Conservation (phyloP, 2,797 vertebrate species). For the Lutjanus campechanus region DNA sequence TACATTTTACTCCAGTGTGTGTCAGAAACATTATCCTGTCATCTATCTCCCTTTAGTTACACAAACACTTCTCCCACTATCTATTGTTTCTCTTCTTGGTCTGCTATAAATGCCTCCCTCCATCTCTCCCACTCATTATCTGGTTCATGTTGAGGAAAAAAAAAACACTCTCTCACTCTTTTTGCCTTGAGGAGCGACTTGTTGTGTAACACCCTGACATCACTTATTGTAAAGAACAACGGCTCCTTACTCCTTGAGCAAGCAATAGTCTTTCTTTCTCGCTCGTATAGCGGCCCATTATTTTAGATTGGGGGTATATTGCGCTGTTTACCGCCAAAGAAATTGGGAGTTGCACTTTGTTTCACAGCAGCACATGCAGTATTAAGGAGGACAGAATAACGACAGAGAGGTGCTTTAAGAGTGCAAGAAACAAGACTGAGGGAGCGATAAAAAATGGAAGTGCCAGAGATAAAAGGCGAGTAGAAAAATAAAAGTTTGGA, state of each 20-base stretch:
- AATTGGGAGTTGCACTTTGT: conserved; percentile 55
- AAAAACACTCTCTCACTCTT: conserved; percentile 19
- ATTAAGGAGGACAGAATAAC: conserved; percentile 49
- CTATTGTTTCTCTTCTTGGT: conserved; percentile 43
- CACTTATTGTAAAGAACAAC: conserved; percentile 62
- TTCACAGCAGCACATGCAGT: conserved; percentile 43
- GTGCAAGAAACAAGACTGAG: conserved; percentile 32
- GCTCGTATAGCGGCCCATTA: conserved; percentile 45
- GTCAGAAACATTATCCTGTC: conserved; percentile 41
- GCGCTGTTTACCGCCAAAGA: conserved; percentile 60
- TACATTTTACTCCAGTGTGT: conserved; percentile 12
- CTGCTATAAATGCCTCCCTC: conserved; percentile 66
- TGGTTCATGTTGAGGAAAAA: conserved; percentile 43
- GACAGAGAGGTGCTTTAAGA: conserved; percentile 43
- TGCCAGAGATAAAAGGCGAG: conserved; percentile 50
- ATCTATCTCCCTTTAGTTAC: conserved; percentile 59
- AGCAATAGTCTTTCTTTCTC: conserved; percentile 41
- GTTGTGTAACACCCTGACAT: conserved; percentile 74
- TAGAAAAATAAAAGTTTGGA: conserved; percentile 62
- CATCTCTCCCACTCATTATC: conserved; percentile 76
- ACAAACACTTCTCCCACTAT: conserved; percentile 69
- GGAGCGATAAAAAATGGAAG: conserved; percentile 42
- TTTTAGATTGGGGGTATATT: conserved; percentile 60
- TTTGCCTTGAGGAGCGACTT: conserved; percentile 59
- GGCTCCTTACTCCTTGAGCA: conserved; percentile 41